Evolutionary conservation across 2,113 vertebrate genomes (phyloP).

Genomic region (Ranitomeya variabilis): DNA sequence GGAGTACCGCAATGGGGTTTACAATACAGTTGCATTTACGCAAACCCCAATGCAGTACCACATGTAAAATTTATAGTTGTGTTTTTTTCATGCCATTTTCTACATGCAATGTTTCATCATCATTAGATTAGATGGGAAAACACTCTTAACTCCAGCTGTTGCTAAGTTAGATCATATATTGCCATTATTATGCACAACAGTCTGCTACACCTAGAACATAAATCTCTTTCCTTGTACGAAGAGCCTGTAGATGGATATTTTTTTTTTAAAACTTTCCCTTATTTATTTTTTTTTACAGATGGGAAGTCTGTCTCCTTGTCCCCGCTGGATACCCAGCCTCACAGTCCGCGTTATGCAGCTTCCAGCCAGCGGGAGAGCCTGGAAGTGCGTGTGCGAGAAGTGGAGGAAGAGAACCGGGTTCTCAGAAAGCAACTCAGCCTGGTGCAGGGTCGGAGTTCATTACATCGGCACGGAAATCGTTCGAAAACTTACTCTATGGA

Average conservation of each 20-base stretch:
- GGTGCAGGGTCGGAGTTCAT: conserved; percentile 71
- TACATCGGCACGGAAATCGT: conserved; percentile 77
- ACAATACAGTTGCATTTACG: too few species aligned
- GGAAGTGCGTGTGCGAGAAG: conserved; percentile 87
- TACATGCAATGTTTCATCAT: too few species aligned
- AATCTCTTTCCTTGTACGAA: neutral
- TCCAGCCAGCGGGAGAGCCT: conserved; percentile 83
- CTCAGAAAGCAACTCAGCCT: conserved; percentile 89
- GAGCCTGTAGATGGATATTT: neutral
- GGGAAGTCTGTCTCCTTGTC: conserved; percentile 90
- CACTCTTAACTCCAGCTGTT: neutral
- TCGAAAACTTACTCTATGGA: conserved; percentile 87
- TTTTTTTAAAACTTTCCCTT: neutral
- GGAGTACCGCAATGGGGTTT: too few species aligned
- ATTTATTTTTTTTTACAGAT: conserved; percentile 68
- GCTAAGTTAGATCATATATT: neutral
- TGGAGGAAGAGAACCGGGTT: conserved; percentile 91
- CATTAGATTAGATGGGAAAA: too few species aligned
- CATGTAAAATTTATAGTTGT: too few species aligned
- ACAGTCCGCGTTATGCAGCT: conserved; percentile 74
- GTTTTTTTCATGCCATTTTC: too few species aligned
- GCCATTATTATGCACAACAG: neutral
- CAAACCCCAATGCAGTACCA: too few species aligned
- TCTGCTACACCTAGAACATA: neutral
- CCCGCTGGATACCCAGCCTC: conserved; percentile 84